Conservation (phyloP, 2,888 invertebrate genomes). For the Agrypnus murinus region DNA sequence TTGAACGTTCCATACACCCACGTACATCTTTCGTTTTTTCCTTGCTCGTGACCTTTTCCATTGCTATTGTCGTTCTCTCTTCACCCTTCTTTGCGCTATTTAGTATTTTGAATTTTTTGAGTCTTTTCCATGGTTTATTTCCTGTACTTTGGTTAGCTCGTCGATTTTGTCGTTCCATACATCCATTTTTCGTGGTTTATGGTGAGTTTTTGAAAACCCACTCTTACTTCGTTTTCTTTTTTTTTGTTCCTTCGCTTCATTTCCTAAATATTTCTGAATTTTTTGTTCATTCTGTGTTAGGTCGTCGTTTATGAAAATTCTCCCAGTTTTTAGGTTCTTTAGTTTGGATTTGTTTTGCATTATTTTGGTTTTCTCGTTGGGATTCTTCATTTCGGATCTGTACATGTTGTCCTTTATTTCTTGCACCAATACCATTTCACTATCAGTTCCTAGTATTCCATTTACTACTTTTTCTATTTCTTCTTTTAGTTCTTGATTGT, state of each 20-base stretch:
- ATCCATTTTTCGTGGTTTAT: constrained; percentile 1
- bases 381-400: constrained; percentile 1
- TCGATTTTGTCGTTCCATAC: not conserved
- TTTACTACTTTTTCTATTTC: constrained; percentile 5
- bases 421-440: constrained; percentile 9
- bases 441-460: constrained; percentile 7
- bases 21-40: too few relatives aligned
- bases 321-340: constrained; percentile 1
- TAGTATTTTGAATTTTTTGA: not conserved
- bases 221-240: too few relatives aligned
- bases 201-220: not conserved
- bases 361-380: not conserved
- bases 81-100: constrained; percentile 1
- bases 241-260: too few relatives aligned
- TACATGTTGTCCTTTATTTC: not conserved
- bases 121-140: too few relatives aligned
- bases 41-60: not conserved
- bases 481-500: not conserved
- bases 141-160: not conserved
- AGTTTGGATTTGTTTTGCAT: constrained; percentile 6
- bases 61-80: constrained; percentile 1
- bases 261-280: too few relatives aligned
- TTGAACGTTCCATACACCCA: too few relatives aligned
- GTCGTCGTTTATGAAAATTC: not conserved
- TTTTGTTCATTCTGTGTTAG: too few relatives aligned